Evolutionary conservation across 2,888 invertebrate genomes (phyloP).

Genomic region (Gandaritis pyraliata): DNA sequence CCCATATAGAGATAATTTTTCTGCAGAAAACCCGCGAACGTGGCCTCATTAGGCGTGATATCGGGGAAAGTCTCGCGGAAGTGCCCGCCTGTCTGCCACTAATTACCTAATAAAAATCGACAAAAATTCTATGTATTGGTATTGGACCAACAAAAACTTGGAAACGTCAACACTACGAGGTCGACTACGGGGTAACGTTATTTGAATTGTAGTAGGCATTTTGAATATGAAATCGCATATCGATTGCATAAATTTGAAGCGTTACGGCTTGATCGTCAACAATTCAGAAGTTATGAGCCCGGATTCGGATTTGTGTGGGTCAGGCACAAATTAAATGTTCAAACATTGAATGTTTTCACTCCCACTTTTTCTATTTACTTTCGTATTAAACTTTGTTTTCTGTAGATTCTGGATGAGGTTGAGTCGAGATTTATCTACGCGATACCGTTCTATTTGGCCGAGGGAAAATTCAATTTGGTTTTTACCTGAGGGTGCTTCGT

Average conservation of each 20-base stretch:
- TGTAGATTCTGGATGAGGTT: conserved; percentile 72
- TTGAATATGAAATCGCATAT: conserved; percentile 32
- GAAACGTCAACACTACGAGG: conserved; percentile 13
- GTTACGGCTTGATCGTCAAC: conserved; percentile 36
- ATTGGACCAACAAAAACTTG: conserved; percentile 3
- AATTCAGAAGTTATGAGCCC: conserved; percentile 49
- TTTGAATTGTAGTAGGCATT: conserved; percentile 26
- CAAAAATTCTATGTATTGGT: conserved; percentile 18
- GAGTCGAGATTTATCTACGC: conserved; percentile 79
- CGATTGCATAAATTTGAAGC: conserved; percentile 37
- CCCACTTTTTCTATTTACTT: conserved; percentile 77
- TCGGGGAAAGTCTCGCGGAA: conserved; percentile 31
- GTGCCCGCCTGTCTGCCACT: conserved; percentile 21
- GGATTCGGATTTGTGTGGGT: conserved; percentile 49
- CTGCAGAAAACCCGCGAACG: conserved; percentile 50
- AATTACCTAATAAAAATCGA: conserved; percentile 29
- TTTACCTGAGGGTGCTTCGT: conserved; percentile 77
- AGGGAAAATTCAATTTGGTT: conserved; percentile 81
- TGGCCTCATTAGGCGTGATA: conserved; percentile 48
- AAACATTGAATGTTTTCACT: conserved; percentile 71
- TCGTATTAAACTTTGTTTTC: conserved; percentile 81
- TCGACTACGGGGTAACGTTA: conserved; percentile 1
- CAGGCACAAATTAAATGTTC: conserved; percentile 71
- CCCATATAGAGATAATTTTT: conserved; percentile 67
- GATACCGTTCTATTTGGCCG: conserved; percentile 78